phyloP scores from a whole-genome alignment of 1,140 invertebrate species.

The Spodoptera frugiperda region DNA sequence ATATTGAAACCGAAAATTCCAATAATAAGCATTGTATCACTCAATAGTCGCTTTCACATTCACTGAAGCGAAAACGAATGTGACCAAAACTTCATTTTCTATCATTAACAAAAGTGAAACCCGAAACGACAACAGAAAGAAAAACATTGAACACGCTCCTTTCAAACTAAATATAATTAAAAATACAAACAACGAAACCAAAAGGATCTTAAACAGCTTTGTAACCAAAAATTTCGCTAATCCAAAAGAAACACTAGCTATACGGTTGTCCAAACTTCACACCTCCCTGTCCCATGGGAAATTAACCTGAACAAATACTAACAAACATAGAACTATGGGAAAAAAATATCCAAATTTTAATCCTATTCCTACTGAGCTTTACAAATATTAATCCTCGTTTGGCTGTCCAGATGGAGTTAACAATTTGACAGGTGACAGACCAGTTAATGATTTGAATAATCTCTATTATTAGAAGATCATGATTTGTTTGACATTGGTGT shows the following conservation, averaged over 20 bases:
- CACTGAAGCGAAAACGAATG: no score
- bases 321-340: conserved; percentile 36
- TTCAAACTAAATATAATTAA: background rate
- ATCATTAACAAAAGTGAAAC: background rate
- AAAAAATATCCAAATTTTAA: conserved; percentile 33
- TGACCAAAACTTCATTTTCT: no score
- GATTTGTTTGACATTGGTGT: background rate
- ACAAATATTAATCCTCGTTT: conserved; percentile 42
- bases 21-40: no score
- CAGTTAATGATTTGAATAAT: conserved; percentile 39
- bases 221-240: conserved; percentile 29
- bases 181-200: background rate
- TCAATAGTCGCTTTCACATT: no score
- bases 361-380: conserved; percentile 53
- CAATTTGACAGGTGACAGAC: conserved; percentile 39
- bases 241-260: conserved; percentile 43
- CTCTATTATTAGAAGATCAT: conserved; percentile 31
- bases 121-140: background rate
- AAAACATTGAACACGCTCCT: background rate
- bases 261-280: conserved; percentile 32
- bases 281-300: conserved; percentile 53
- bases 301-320: conserved; percentile 50
- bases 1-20: no score
- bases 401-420: conserved; percentile 26
- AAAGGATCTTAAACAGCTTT: background rate